Base-by-base conservation (phyloP, 1,140 invertebrate species). In the Zaprionus africanus region DNA sequence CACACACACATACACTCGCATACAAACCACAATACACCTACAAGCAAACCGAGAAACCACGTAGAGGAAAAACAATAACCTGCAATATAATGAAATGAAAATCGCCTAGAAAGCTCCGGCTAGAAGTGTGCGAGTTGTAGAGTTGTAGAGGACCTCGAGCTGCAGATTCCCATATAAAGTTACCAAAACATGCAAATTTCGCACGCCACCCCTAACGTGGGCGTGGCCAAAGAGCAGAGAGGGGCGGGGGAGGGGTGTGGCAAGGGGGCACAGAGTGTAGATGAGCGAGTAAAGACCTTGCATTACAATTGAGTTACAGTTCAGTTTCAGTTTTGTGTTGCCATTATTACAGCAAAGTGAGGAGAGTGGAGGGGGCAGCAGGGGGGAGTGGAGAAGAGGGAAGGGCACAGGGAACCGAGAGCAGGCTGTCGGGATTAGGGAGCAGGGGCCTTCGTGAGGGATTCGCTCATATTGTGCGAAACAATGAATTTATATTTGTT, bases 251-350 rank as follows among this genome's bases (percentile, higher is more conserved):
- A 57, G 19, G n/a, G 53, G 51, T 5, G 36, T 34, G 36, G 36
- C 36, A 13, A 5, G 19, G 41, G 6, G n/a, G 41, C n/a, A 38
- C 19, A 19, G 38, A 12, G 56, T 70, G 60, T 43, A 66, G 78
- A 76, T 86, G 82, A 71, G 68, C 76, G 72, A 59, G 72, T 67
- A 84, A 74, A 88, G 84, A 87, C 84, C 84, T 84, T 81, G 85
- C 85, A 84, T 84, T 88, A 81, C 84, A 88, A 88, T 90, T 90
- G 84, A 87, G 84, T 87, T 87, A 87, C 84, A 86, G 81, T 85
- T 85, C 62, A 71, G 70, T 84, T 84, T 77, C 65, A 71, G 83
- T 70, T 79, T 31, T 26, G 57, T 75, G 80, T 46, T 71, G 84
- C 63, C 62, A 57, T 75, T 80, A 75, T 64, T 70, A 59, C 66